Base-by-base conservation (phyloP, 2,113 vertebrate genomes). In the Cathartes aura region DNA sequence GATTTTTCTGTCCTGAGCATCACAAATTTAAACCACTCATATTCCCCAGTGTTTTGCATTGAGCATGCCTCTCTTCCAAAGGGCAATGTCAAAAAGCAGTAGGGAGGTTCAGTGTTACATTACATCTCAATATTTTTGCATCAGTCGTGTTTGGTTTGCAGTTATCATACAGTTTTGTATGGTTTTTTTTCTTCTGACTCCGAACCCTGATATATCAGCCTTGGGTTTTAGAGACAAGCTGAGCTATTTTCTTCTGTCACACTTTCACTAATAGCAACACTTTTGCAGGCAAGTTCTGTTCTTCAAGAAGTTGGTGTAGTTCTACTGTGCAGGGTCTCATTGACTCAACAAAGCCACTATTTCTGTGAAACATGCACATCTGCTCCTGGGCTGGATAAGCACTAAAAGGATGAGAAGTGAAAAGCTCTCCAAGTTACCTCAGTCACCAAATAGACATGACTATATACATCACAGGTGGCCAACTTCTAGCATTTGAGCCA, bases 1-100 rank as follows among this genome's bases (percentile, higher is more conserved):
- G 84, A 87, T 93, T 94, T 94, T 95, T 89, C 87, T 80, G 81
- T 84, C 73, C 63, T 15, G 20, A 92, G 45, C 71, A 89, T 76
- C 45, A 76, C 86, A 90, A 83, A 64, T 92, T 76, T 83, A 88
- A 95, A 92, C 45, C 34, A 62, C 70, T 80, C 58, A 38, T 45
- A 60, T 26, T 87, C 50, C 45, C 72, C 38, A 16, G n/a, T 32
- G 87, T n/a, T 91, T 60, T 45, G 27, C 45, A 76, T 15, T 64
- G 24, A 87, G 58, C 30, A 43, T 22, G 29, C 59, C 48, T 82
- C 5, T 10, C 36, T 90, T 71, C 66, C 86, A 90, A 88, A 90
- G 63, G 45, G 15, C 70, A 45, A 78, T 50, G 68, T 74, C 55
- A 92, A 72, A 91, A 86, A 79, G 52, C 43, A 75, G 53, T 5